Percentiles rank a stretch among this genome's conserved stretches.
Conservation (phyloP, 2,797 vertebrate genomes). For the Hemibagrus guttatus region DNA sequence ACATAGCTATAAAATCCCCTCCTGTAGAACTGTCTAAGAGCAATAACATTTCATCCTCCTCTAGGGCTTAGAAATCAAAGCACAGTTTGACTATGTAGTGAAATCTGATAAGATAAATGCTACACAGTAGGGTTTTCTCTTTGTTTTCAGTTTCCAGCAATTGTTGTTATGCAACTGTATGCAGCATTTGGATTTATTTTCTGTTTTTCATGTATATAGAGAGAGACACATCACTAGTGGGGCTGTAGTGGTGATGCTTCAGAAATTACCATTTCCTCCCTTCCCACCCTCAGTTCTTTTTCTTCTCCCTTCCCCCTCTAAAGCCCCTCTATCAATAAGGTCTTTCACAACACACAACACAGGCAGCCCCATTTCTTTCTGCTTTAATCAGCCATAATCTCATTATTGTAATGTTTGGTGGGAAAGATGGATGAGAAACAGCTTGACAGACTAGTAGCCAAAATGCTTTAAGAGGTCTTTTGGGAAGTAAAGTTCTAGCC, state of each 20-base stretch:
- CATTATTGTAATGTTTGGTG: constrained; percentile 57
- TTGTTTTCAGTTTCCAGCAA: neutral
- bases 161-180: constrained; percentile 16
- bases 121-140: neutral
- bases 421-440: constrained; percentile 66
- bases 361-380: constrained; percentile 46
- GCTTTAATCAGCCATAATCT: constrained; percentile 55
- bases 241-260: neutral
- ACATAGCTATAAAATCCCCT: neutral
- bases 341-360: constrained; percentile 49
- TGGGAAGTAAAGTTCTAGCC: constrained; percentile 49
- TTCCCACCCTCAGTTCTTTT: constrained; percentile 20
- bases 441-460: constrained; percentile 65
- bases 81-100: neutral
- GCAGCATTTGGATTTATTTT: constrained; percentile 20
- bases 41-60: neutral
- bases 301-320: constrained; percentile 9
- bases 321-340: constrained; percentile 50
- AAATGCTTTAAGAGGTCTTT: constrained; percentile 59
- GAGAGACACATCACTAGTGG: neutral
- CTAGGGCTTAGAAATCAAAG: neutral
- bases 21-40: neutral
- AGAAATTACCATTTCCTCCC: constrained; percentile 26
- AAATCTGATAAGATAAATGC: neutral
- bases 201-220: constrained; percentile 8